Evolutionary conservation across 2,113 vertebrate species (phyloP).

Genomic region (Microtus ochrogaster): DNA sequence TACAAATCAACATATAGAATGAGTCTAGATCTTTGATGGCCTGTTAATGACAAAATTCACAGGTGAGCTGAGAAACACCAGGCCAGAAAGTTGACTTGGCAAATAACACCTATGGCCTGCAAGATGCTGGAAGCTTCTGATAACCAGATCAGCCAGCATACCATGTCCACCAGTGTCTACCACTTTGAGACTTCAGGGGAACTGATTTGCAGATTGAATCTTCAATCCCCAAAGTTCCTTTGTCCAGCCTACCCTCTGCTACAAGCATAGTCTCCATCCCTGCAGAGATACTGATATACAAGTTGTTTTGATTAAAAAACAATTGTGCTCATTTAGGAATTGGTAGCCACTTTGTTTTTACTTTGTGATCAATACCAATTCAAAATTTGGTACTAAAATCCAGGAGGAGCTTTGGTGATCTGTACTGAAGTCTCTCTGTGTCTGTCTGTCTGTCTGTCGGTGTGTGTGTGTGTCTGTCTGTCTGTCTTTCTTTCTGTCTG

Average conservation of each 20-base stretch:
- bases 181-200: neutral
- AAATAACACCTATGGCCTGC: neutral
- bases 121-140: neutral
- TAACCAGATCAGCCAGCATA: neutral
- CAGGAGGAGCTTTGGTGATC: neutral
- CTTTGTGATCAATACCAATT: neutral
- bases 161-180: neutral
- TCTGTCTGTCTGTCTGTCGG: neutral
- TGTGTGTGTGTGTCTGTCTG: too few relatives aligned
- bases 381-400: neutral
- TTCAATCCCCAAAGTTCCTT: neutral
- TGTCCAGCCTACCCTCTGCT: neutral
- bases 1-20: neutral
- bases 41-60: neutral
- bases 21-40: neutral
- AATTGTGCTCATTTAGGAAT: neutral
- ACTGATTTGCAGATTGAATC: neutral
- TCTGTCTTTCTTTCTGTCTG: neutral
- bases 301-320: neutral
- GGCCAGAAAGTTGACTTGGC: neutral
- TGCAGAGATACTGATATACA: neutral
- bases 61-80: neutral
- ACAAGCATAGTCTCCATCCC: neutral
- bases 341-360: neutral
- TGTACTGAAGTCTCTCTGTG: rapidly evolving